These are phyloP conservation scores for Emydoidea blandingii DNA, from an alignment of 2,797 vertebrate species.

Conservation along the genomic window DNA sequence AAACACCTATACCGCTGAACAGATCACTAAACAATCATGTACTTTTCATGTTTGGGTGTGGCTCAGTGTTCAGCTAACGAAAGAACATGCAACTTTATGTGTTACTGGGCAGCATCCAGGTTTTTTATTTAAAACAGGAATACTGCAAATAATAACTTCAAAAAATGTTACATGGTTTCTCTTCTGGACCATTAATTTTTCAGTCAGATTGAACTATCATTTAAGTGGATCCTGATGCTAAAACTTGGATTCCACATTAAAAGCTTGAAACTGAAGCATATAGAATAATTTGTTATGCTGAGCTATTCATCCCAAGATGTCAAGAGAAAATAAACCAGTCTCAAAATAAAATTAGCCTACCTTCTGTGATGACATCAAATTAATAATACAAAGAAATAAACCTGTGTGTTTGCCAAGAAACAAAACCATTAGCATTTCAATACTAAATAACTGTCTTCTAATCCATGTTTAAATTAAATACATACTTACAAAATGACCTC, in stretches of 20 bases:
- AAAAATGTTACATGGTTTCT: conserved; percentile 78
- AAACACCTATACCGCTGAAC: conserved; percentile 70
- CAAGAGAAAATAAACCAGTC: conserved; percentile 77
- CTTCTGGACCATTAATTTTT: conserved; percentile 86
- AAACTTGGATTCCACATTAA: conserved; percentile 83
- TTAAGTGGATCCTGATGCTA: conserved; percentile 88
- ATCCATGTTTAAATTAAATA: conserved; percentile 26
- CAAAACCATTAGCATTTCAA: conserved; percentile 50
- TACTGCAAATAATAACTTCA: conserved; percentile 72
- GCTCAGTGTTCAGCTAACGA: conserved; percentile 70
- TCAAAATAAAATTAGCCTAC: conserved; percentile 78
- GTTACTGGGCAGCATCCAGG: conserved; percentile 81
- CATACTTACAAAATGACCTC: not conserved
- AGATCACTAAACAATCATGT: conserved; percentile 57
- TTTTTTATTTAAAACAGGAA: conserved; percentile 88
- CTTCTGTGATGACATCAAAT: conserved; percentile 77
- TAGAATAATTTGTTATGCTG: conserved; percentile 85
- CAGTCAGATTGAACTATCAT: conserved; percentile 86
- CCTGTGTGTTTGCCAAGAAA: conserved; percentile 66
- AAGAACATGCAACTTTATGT: conserved; percentile 76
- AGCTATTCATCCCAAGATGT: conserved; percentile 81
- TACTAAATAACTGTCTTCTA: conserved; percentile 50
- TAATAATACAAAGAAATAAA: conserved; percentile 77
- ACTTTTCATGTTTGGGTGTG: conserved; percentile 72
- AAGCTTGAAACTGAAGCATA: conserved; percentile 83